Evolutionary conservation across 2,797 vertebrate genomes (phyloP).

Genomic region (Melanotaenia parkinsoni): DNA sequence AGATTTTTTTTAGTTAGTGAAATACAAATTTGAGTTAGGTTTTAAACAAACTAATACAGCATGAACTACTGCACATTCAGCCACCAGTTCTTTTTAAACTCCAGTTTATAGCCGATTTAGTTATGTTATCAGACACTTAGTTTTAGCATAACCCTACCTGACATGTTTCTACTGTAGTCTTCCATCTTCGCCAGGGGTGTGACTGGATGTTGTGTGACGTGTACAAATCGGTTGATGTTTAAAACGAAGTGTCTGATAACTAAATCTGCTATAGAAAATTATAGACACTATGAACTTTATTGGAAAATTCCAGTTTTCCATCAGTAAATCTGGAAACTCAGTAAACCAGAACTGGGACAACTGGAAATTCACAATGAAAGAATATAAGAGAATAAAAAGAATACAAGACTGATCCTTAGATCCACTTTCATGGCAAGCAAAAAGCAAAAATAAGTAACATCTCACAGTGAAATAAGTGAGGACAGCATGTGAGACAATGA

Average conservation of each 20-base stretch:
- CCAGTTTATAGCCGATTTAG: too few species aligned
- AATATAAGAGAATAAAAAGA: neutral
- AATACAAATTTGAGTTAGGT: neutral
- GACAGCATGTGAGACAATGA: neutral
- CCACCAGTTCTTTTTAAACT: neutral
- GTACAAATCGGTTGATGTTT: too few species aligned
- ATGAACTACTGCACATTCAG: slow-evolving; percentile 1
- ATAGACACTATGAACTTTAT: too few species aligned
- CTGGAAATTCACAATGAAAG: neutral
- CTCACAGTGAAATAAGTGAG: neutral
- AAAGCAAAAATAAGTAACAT: neutral
- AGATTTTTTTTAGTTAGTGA: slow-evolving; percentile 14
- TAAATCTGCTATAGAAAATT: too few species aligned
- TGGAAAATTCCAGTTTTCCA: neutral
- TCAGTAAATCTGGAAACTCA: neutral
- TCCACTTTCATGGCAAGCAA: neutral
- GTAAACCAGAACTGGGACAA: neutral
- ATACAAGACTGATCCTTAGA: neutral
- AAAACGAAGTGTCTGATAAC: too few species aligned
- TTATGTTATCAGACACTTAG: too few species aligned
- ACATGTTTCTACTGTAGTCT: too few species aligned
- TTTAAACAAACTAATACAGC: neutral
- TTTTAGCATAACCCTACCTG: too few species aligned
- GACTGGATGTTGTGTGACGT: too few species aligned
- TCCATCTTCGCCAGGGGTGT: too few species aligned